Conservation (phyloP, 2,888 invertebrate genomes). For the Auanema sp. region DNA sequence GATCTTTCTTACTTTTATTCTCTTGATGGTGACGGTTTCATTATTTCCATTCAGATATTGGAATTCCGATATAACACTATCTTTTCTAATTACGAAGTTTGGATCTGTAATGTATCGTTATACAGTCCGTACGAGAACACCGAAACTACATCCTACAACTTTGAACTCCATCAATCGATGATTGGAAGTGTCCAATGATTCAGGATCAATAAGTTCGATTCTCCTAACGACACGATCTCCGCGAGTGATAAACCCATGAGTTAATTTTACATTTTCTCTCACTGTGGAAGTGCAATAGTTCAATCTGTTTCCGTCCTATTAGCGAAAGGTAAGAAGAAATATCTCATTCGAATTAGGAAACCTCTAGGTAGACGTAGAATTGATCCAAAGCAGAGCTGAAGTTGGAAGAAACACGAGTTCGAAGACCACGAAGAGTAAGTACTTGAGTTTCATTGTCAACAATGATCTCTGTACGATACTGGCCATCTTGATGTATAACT, state of each 20-base stretch:
- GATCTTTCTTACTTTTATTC: too few relatives aligned
- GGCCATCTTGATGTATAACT: too few relatives aligned
- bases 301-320: too few relatives aligned
- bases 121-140: too few relatives aligned
- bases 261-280: too few relatives aligned
- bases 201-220: background rate
- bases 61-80: too few relatives aligned
- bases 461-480: background rate
- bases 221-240: conserved; percentile 1
- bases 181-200: background rate
- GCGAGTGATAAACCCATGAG: background rate
- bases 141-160: background rate
- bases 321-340: too few relatives aligned
- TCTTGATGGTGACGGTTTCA: too few relatives aligned
- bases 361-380: conserved; percentile 19
- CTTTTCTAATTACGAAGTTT: too few relatives aligned
- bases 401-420: background rate
- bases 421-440: conserved; percentile 5
- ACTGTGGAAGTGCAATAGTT: too few relatives aligned
- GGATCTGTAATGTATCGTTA: too few relatives aligned
- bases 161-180: background rate
- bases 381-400: conserved; percentile 3
- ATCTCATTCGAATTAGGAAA: background rate
- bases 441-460: conserved; percentile 5
- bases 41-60: too few relatives aligned